Conservation (phyloP, 1,140 invertebrate genomes). For the Thereuonema tuberculata region DNA sequence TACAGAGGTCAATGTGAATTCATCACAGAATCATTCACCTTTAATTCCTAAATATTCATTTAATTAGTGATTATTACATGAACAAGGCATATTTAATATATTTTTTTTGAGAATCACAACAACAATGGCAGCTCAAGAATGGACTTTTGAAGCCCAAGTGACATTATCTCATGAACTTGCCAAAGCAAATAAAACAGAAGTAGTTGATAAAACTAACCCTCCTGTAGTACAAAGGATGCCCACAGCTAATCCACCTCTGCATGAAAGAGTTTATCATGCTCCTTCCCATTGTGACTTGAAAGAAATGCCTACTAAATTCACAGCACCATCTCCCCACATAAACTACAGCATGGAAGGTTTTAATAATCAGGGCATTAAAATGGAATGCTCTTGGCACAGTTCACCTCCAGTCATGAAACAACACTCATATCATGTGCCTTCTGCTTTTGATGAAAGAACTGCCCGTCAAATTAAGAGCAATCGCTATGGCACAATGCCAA, state of each 20-base stretch:
- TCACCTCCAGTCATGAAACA: background rate
- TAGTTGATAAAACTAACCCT: no score
- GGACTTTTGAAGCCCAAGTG: slow-evolving; percentile 45
- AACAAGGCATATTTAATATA: no score
- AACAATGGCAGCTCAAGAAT: slow-evolving; percentile 31
- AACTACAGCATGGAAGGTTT: background rate
- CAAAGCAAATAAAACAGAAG: no score
- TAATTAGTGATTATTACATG: no score
- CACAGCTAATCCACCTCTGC: background rate
- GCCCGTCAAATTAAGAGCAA: background rate
- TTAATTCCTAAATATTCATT: no score
- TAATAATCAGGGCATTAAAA: background rate
- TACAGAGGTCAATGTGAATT: no score
- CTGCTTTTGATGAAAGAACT: background rate
- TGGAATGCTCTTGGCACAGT: slow-evolving; percentile 11
- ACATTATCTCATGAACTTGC: no score
- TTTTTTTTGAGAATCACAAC: no score
- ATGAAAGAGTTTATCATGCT: background rate
- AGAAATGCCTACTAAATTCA: background rate
- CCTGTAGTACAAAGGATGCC: background rate
- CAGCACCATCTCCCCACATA: background rate
- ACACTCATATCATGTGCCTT: background rate
- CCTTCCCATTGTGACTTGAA: background rate
- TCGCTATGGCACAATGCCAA: background rate
- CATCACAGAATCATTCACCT: no score